These are phyloP conservation scores for Pluvialis apricaria DNA, from an alignment of 2,113 vertebrate species.

Conservation along the genomic window DNA sequence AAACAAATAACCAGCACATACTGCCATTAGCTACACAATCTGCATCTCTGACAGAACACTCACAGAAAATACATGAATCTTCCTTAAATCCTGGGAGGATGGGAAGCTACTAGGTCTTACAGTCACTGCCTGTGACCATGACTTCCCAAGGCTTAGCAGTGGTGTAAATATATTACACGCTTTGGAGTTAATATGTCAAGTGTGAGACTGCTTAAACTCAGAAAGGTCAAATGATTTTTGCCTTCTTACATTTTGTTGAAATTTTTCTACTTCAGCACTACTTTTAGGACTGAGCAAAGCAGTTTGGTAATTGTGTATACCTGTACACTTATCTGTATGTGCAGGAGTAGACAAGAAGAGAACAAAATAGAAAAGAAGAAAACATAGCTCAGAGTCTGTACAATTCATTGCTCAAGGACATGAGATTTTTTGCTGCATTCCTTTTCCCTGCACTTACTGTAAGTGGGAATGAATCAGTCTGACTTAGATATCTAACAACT, in stretches of 20 bases:
- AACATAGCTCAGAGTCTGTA: neutral
- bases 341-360: neutral
- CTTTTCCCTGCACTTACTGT: neutral
- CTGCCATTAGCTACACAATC: neutral
- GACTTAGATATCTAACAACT: neutral
- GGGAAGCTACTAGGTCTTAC: neutral
- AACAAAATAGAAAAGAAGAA: neutral
- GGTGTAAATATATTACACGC: neutral
- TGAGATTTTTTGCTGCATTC: neutral
- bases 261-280: neutral
- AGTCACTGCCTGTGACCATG: neutral
- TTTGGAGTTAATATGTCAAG: neutral
- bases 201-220: neutral
- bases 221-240: neutral
- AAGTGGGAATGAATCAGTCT: neutral
- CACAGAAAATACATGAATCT: slow-evolving; percentile 17
- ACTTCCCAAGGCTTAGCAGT: neutral
- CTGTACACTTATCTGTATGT: neutral
- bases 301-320: neutral
- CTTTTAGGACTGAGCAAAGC: neutral
- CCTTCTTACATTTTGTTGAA: neutral
- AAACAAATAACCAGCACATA: slow-evolving; percentile 30
- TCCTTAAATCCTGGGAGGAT: slow-evolving; percentile 48
- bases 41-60: slow-evolving; percentile 20
- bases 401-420: neutral